Base-by-base conservation (phyloP, 1,140 invertebrate genomes). In the Anthonomus grandis region DNA sequence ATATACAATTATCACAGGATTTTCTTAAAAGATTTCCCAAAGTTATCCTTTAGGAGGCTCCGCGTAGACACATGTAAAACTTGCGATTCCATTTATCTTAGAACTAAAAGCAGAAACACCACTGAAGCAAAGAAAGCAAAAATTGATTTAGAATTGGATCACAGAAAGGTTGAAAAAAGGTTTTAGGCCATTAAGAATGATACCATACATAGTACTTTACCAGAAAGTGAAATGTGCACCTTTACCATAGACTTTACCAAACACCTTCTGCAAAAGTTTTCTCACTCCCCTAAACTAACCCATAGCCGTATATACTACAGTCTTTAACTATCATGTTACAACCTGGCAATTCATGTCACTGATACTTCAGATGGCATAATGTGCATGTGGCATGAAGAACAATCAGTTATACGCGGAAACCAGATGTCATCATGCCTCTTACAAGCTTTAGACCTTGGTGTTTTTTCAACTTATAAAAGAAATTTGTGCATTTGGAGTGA, bases 401-500 rank as follows among this genome's bases (percentile, higher is more conserved):
- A 49, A 34, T 6, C 24, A 21, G 42, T 17, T 10, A 45, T 9
- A 21, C 17, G 42, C 12, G 42, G 42, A 10, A 49, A 49, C 18
- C 23, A 49, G 17, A 49, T 49, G 46, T 23, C 46, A n/a, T 49
- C 46, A 34, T 49, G 23, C 46, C 12, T 49, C 6, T 36, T 49
- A 36, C 46, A 36, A 49, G 46, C 9, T 18, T 22, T 49, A 12
- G 36, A 49, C 24, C 4, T 9, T 15, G 44, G 46, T 21, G 17
- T 49, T 31, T 17, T 36, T 36, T 22, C 23, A 36, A 49, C 46
- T 34, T 31, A 12, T 27, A 49, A 49, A 49, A 31, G 15, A 13
- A 34, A 49, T 31, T 17, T 49, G 46, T 31, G 46, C 22, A 21
- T 46, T 10, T 46, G 44, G 54, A 42, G 54, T 24, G 54, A 49